Conservation (phyloP, 2,888 invertebrate genomes). For the Hemistola chrysoprasaria region DNA sequence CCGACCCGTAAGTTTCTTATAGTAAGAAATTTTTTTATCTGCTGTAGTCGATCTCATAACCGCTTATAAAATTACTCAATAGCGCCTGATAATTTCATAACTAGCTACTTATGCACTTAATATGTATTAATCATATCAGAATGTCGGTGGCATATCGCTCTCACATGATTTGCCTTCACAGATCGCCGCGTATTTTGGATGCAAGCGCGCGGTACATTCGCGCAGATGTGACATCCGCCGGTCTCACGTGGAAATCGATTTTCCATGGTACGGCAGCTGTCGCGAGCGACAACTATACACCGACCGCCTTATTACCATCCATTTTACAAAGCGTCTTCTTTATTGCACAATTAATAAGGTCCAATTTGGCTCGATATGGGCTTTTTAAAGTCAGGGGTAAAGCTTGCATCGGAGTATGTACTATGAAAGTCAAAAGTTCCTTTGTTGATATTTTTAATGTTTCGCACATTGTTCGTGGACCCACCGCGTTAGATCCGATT, state of each 20-base stretch:
- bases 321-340: constrained; percentile 22
- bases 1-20: no score
- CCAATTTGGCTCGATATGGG: constrained; percentile 27
- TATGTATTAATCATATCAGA: neutral
- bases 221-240: constrained; percentile 80
- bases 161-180: constrained; percentile 51
- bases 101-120: no score
- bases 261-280: constrained; percentile 81
- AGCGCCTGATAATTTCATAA: no score
- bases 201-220: constrained; percentile 63
- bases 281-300: constrained; percentile 69
- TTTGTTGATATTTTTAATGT: constrained; percentile 83
- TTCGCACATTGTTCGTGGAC: constrained; percentile 79
- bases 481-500: constrained; percentile 79
- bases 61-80: no score
- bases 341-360: constrained; percentile 36
- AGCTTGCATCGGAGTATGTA: constrained; percentile 59
- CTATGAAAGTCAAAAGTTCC: constrained; percentile 79
- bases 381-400: constrained; percentile 22
- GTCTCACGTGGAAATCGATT: constrained; percentile 80
- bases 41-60: no score
- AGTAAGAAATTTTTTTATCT: no score
- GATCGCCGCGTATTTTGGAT: constrained; percentile 62
- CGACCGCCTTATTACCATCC: constrained; percentile 30
- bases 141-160: constrained; percentile 20